These are phyloP conservation scores for Oryzias javanicus DNA, from an alignment of 2,113 vertebrate species.

Conservation along the genomic window DNA sequence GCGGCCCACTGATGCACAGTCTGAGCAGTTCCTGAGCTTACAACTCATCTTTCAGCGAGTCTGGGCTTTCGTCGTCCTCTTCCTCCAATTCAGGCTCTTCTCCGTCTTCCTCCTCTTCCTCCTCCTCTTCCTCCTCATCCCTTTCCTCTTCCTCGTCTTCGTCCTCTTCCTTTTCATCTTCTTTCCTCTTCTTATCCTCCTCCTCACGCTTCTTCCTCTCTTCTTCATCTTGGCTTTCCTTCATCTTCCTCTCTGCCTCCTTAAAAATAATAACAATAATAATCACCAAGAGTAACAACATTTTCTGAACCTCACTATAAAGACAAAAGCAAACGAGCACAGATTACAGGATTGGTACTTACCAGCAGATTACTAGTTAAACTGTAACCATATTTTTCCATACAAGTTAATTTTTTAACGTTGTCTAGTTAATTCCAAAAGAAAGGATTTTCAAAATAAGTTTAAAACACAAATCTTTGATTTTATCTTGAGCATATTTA, in stretches of 20 bases:
- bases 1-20: conserved; percentile 50
- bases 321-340: too few relatives aligned
- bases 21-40: conserved; percentile 67
- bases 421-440: too few relatives aligned
- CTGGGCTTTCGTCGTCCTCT: conserved; percentile 69
- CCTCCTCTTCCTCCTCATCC: conserved; percentile 41
- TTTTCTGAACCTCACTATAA: too few relatives aligned
- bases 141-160: conserved; percentile 55
- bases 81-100: conserved; percentile 34
- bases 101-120: conserved; percentile 21
- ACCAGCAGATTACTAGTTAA: too few relatives aligned
- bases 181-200: conserved; percentile 61
- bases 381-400: too few relatives aligned
- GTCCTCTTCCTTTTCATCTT: conserved; percentile 58
- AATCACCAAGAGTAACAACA: too few relatives aligned
- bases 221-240: conserved; percentile 77
- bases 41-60: conserved; percentile 80
- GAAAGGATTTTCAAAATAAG: too few relatives aligned
- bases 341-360: too few relatives aligned
- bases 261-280: too few relatives aligned
- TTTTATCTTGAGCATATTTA: too few relatives aligned
- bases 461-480: too few relatives aligned
- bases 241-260: conserved; percentile 83
- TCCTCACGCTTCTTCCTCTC: conserved; percentile 74
- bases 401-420: too few relatives aligned